These are phyloP conservation scores for Microctonus hyperodae DNA, from an alignment of 2,888 invertebrate genomes.

Conservation along the genomic window DNA sequence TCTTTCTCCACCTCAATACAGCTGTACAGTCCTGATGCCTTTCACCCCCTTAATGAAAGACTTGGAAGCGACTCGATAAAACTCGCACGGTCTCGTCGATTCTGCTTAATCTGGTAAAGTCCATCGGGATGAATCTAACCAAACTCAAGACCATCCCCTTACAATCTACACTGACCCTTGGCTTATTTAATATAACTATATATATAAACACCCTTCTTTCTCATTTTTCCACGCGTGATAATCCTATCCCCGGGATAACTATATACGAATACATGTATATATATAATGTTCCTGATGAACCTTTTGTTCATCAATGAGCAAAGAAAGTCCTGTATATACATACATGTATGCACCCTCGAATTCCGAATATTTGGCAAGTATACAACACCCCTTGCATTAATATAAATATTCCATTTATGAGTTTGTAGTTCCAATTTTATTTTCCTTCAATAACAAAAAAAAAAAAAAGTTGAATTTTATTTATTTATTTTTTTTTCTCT, in stretches of 20 bases:
- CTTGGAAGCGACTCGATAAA: constrained; percentile 61
- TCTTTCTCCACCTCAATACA: not conserved
- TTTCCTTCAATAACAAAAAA: no score
- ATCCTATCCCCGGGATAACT: constrained; percentile 51
- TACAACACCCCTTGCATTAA: not conserved
- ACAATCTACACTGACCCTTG: constrained; percentile 46
- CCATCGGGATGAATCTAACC: constrained; percentile 51
- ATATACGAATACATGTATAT: not conserved
- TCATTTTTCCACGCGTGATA: constrained; percentile 39
- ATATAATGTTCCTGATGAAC: constrained; percentile 45
- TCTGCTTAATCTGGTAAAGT: constrained; percentile 57
- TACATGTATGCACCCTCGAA: constrained; percentile 7
- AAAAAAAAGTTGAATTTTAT: not conserved
- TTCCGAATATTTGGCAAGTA: not conserved
- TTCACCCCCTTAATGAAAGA: constrained; percentile 60
- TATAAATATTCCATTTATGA: not conserved
- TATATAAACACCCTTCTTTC: constrained; percentile 26
- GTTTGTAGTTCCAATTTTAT: not conserved
- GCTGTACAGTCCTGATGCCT: not conserved
- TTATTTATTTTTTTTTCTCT: not conserved
- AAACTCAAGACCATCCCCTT: constrained; percentile 20
- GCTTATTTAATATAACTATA: constrained; percentile 29
- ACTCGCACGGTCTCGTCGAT: constrained; percentile 53
- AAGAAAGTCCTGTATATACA: constrained; percentile 29
- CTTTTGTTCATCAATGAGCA: constrained; percentile 40